Percentiles rank a stretch among this genome's conserved stretches.
phyloP scores from a whole-genome alignment of 2,888 invertebrate genomes.

The Melinopterus prodromus region DNA sequence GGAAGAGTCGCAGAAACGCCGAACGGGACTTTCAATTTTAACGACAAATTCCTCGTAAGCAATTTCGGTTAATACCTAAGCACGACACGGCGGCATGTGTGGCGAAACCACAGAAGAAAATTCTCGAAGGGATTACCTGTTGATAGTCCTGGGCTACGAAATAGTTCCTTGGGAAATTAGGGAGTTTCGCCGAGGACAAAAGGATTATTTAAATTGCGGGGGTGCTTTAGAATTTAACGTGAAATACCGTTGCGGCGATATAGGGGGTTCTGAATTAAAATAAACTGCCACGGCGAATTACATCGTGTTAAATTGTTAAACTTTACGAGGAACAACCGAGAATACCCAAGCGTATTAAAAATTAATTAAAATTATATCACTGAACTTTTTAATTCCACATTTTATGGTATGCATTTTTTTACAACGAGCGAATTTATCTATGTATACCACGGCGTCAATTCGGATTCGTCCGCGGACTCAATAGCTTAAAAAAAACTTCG shows the following conservation, averaged over 20 bases:
- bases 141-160: not conserved
- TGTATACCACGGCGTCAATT: too few relatives aligned
- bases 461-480: too few relatives aligned
- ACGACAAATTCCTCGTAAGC: not conserved
- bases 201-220: not conserved
- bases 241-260: not conserved
- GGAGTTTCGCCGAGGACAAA: not conserved
- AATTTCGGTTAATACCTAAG: not conserved
- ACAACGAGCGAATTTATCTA: too few relatives aligned
- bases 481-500: too few relatives aligned
- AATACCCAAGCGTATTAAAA: too few relatives aligned
- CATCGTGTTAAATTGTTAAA: too few relatives aligned
- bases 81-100: not conserved
- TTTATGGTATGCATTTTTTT: too few relatives aligned
- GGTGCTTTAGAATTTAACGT: not conserved
- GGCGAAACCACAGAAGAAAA: not conserved
- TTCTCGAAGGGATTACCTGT: not conserved
- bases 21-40: not conserved
- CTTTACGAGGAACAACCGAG: too few relatives aligned
- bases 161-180: constrained; percentile 4
- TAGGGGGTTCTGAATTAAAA: too few relatives aligned
- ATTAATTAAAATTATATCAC: too few relatives aligned
- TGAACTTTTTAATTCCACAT: too few relatives aligned
- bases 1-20: not conserved
- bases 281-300: too few relatives aligned